These are phyloP conservation scores for Otus scops DNA, from an alignment of 2,797 vertebrate species.

Conservation along the genomic window DNA sequence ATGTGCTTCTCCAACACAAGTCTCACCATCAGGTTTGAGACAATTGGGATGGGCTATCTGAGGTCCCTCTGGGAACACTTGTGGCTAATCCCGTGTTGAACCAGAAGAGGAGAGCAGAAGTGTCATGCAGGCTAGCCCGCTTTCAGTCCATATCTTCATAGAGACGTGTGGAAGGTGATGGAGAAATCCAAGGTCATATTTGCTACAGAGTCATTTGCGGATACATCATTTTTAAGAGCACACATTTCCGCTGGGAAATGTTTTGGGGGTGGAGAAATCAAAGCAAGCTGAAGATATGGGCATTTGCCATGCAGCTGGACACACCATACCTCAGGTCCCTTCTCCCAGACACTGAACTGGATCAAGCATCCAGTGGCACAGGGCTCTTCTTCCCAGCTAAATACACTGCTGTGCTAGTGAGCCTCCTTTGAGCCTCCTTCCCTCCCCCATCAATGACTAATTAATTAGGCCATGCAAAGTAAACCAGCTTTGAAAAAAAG, in stretches of 20 bases:
- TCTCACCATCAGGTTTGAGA: not conserved
- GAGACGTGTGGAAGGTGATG: not conserved
- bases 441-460: not conserved
- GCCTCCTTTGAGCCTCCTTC: not conserved
- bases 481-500: not conserved
- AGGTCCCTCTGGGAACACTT: not conserved
- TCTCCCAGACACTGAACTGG: not conserved
- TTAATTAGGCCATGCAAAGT: not conserved
- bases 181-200: not conserved
- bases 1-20: not conserved
- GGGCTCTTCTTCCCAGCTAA: not conserved
- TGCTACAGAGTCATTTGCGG: not conserved
- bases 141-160: not conserved
- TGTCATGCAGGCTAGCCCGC: no score
- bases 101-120: not conserved
- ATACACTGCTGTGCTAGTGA: not conserved
- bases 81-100: rapidly evolving
- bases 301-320: not conserved
- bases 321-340: not conserved
- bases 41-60: not conserved
- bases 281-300: not conserved
- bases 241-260: not conserved
- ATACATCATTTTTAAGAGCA: not conserved
- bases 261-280: not conserved
- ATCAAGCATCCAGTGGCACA: not conserved